These are phyloP conservation scores for Corella eumyota DNA, from an alignment of 23 tunicate genomes.

Conservation along the genomic window DNA sequence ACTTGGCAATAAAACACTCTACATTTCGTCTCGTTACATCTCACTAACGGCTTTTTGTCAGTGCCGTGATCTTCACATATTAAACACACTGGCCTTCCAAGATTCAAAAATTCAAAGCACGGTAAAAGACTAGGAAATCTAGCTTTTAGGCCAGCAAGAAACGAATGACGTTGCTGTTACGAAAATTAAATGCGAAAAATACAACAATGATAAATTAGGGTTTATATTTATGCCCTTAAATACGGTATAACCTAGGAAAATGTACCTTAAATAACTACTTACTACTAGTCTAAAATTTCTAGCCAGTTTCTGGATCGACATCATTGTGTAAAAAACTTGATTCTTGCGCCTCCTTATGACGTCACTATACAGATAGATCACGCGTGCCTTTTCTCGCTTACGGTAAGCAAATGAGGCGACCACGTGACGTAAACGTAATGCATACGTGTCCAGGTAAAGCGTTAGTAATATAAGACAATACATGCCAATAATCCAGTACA, in stretches of 20 bases:
- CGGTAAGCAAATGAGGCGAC: slow-evolving; percentile 48
- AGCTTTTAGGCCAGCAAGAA: slow-evolving; percentile 30
- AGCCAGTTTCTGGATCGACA: slow-evolving; percentile 59
- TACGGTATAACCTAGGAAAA: no score
- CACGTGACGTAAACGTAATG: slow-evolving; percentile 59
- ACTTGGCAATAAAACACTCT: slow-evolving; percentile 31
- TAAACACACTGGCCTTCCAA: slow-evolving; percentile 38
- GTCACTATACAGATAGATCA: slow-evolving; percentile 63
- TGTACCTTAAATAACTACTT: no score
- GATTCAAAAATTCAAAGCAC: slow-evolving; percentile 7
- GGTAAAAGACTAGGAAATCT: slow-evolving; percentile 9
- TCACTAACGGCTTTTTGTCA: neutral
- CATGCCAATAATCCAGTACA: slow-evolving; percentile 9
- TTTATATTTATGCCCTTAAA: no score
- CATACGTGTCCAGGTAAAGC: slow-evolving; percentile 49
- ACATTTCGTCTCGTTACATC: slow-evolving; percentile 34
- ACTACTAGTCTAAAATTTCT: slow-evolving; percentile 40
- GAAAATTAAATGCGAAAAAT: no score
- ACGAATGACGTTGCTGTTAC: slow-evolving; percentile 55
- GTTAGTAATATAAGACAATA: slow-evolving; percentile 20
- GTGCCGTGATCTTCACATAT: slow-evolving; percentile 59
- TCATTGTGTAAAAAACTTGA: slow-evolving; percentile 21
- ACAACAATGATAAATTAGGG: no score
- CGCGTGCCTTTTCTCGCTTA: slow-evolving; percentile 53
- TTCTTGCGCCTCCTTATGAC: slow-evolving; percentile 66